Base-by-base conservation (phyloP, 2,797 vertebrate genomes). In the Falco columbarius region DNA sequence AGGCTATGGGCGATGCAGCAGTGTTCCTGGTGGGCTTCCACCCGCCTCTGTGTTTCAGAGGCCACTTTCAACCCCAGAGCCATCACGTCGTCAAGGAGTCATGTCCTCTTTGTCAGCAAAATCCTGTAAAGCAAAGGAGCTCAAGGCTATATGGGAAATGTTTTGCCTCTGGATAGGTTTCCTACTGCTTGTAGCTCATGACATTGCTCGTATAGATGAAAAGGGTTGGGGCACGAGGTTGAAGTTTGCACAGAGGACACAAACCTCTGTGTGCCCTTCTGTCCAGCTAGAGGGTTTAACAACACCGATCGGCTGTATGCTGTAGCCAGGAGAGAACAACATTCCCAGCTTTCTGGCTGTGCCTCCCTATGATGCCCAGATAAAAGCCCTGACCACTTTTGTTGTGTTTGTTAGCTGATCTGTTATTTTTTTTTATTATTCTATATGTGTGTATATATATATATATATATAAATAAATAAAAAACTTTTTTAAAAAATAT, bases 201-300 rank as follows among this genome's bases (percentile, higher is more conserved):
- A 58, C 84, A 34, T 36, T 52, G 3, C 58, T 58, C 26, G 5
- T 34, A 38, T 2, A 2, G 30, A 71, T 66, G 13, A 27, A 71
- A 90, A 72, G 5, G 14, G 18, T 66, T 3, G 1, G 68, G 46
- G 18, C 23, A 6, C 1, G 14, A 46, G 42, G 38, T 1, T 0
- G 0, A 32, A 51, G 12, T 74, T 42, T 71, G 61, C 27, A 38
- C 9, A 46, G 22, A 27, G 1, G 6, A 36, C 58, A 59, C 22
- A n/a, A 62, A 68, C 32, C 4, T 55, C 27, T 63, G 83, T 14
- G 3, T 12, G 8, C 8, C 19, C 38, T 59, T 58, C 44, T 73
- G 30, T 52, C 29, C 54, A 59, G 29, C 27, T 26, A 73, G 46
- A 49, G 27, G 14, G 14, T 87, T 85, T 85, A 81, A 81, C 34